A percentile compares a stretch with the other conserved stretches of the same genome.
phyloP scores from a whole-genome alignment of 2,888 invertebrate species.

The Neoscelio sp. region DNA sequence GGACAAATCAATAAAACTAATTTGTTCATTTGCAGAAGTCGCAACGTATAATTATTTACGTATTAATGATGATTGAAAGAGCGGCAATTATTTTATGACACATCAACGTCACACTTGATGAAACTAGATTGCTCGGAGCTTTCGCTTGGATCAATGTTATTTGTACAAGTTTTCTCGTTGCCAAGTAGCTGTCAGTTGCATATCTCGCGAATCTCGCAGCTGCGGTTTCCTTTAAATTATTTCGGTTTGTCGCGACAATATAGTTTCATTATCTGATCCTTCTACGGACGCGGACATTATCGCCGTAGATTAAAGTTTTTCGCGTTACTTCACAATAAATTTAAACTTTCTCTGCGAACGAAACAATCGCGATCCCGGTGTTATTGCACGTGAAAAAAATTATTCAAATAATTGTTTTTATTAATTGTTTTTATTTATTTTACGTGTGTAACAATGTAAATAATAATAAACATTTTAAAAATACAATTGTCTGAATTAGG shows the following conservation, averaged over 20 bases:
- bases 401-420: no score
- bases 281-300: slow-evolving; percentile 19
- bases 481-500: no score
- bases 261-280: slow-evolving; percentile 42
- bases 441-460: no score
- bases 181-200: slow-evolving; percentile 66
- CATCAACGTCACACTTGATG: slow-evolving; percentile 62
- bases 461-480: no score
- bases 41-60: slow-evolving; percentile 47
- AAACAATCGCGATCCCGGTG: slow-evolving; percentile 2
- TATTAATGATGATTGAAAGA: slow-evolving; percentile 55
- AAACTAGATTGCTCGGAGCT: slow-evolving; percentile 58
- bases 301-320: slow-evolving; percentile 24
- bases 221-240: slow-evolving; percentile 63
- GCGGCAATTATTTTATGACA: slow-evolving; percentile 59
- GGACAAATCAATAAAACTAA: slow-evolving; percentile 19
- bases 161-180: slow-evolving; percentile 61
- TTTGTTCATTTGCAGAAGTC: slow-evolving; percentile 29
- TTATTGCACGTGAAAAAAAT: neutral
- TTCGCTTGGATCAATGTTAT: slow-evolving; percentile 58
- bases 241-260: slow-evolving; percentile 48
- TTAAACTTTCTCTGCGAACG: slow-evolving; percentile 28
- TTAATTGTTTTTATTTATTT: no score
- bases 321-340: slow-evolving; percentile 17
- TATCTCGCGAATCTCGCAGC: slow-evolving; percentile 63